These are phyloP conservation scores for Slavum lentiscoides DNA, from an alignment of 2,888 invertebrate species.

Conservation along the genomic window DNA sequence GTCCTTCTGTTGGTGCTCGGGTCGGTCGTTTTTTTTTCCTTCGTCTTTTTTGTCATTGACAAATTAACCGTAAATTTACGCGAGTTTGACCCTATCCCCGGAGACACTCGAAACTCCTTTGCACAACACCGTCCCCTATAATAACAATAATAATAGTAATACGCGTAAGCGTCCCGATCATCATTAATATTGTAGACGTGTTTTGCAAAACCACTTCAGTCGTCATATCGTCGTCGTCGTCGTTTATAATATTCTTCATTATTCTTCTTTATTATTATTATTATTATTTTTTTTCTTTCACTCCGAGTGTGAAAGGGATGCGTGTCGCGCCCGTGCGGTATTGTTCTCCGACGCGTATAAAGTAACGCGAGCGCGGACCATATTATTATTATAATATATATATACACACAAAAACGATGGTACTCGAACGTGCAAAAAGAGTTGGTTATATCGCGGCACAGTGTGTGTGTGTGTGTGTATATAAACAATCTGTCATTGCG, in stretches of 20 bases:
- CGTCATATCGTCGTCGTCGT: conserved; percentile 45
- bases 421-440: conserved; percentile 44
- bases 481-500: conserved; percentile 50
- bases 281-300: conserved; percentile 10
- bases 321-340: conserved; percentile 40
- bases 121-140: not conserved
- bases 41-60: conserved; percentile 52
- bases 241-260: conserved; percentile 39
- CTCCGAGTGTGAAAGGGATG: conserved; percentile 49
- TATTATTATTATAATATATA: conserved; percentile 20
- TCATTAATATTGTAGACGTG: conserved; percentile 53
- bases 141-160: not conserved
- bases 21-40: not conserved
- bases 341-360: conserved; percentile 46
- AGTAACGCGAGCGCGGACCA: conserved; percentile 35
- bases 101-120: conserved; percentile 47
- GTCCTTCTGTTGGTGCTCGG: too few relatives aligned
- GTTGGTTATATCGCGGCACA: not conserved
- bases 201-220: conserved; percentile 52
- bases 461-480: not conserved
- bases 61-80: conserved; percentile 50
- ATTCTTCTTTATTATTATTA: conserved; percentile 25
- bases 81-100: conserved; percentile 35
- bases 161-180: conserved; percentile 26
- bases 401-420: conserved; percentile 22